Evolutionary conservation across 2,113 vertebrate species (phyloP), one percentile per base, ranked within the genome.

Genomic region (Nerophis ophidion): DNA sequence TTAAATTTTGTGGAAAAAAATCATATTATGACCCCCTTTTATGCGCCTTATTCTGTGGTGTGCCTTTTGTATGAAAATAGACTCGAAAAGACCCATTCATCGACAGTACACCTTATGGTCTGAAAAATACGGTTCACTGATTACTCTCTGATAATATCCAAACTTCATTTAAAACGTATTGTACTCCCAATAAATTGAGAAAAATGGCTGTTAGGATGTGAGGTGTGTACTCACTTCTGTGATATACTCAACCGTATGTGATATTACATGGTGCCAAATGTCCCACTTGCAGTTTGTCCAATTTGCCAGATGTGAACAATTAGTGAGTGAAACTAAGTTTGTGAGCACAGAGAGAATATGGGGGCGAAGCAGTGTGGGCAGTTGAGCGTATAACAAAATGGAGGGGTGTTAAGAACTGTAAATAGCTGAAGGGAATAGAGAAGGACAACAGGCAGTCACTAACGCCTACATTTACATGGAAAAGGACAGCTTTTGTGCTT

Each of bases 361-460:
- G 77, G 79, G 81, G 80, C 74, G 79, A 82, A 51, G 56, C 57
- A 74, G 66, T 59, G 82, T 84, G 80, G 86, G 84, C 76, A 72
- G 80, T 6, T 10, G 77, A 78, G 79, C 61, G 75, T 81, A 82
- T 81, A 84, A 88, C 84, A 87, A 87, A 87, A 88, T 83, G 84
- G 82, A 83, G 71, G 84, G 74, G 76, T 82, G 81, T 83, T 80
- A 60, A 73, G 76, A 67, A 79, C 84, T 73, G 79, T 81, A 85
- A 87, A 88, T 83, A 86, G 80, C 80, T 72, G 77, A 71, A 57
- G 76, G 81, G 83, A 85, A 82, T 68, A 71, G 75, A 80, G 66
- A 66, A 79, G 65, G 80, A 77, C 68, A 81, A 70, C 70, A 61
- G 81, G 79, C 61, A 81, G 79, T 71, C 74, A 66, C 74, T 59